phyloP scores from a whole-genome alignment of 2,888 invertebrate genomes.

The Clistopyga incitator region DNA sequence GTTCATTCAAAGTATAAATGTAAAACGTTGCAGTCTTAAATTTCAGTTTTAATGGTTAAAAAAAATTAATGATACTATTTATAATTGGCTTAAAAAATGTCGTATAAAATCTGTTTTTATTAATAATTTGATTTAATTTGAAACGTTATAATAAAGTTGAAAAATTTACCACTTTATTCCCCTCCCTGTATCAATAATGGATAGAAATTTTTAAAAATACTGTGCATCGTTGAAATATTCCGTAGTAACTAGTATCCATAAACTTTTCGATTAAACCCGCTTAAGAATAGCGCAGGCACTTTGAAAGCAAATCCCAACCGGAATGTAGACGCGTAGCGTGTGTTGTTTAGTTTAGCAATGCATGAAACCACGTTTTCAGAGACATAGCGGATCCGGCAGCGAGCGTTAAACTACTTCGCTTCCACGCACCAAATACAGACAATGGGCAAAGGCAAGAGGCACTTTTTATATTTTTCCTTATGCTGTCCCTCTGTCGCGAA shows the following conservation, averaged over 20 bases:
- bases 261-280: slow-evolving; percentile 38
- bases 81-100: no score
- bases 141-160: no score
- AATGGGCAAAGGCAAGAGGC: slow-evolving; percentile 82
- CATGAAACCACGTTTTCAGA: slow-evolving; percentile 78
- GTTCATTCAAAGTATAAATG: no score
- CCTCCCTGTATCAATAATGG: slow-evolving; percentile 16
- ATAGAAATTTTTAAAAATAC: slow-evolving; percentile 20
- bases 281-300: slow-evolving; percentile 51
- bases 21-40: no score
- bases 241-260: slow-evolving; percentile 51
- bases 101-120: no score
- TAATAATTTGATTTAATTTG: no score
- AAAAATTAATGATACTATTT: no score
- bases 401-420: slow-evolving; percentile 82
- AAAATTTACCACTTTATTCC: no score
- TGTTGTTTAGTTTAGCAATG: slow-evolving; percentile 60
- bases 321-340: slow-evolving; percentile 25
- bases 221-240: slow-evolving; percentile 33
- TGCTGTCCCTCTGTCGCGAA: neutral
- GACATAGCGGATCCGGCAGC: slow-evolving; percentile 82
- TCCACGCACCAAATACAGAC: slow-evolving; percentile 81
- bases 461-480: slow-evolving; percentile 66
- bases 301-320: slow-evolving; percentile 32
- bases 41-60: no score